These are phyloP conservation scores for Sinocyclocheilus rhinocerous DNA, from an alignment of 2,113 vertebrate species.

Conservation along the genomic window DNA sequence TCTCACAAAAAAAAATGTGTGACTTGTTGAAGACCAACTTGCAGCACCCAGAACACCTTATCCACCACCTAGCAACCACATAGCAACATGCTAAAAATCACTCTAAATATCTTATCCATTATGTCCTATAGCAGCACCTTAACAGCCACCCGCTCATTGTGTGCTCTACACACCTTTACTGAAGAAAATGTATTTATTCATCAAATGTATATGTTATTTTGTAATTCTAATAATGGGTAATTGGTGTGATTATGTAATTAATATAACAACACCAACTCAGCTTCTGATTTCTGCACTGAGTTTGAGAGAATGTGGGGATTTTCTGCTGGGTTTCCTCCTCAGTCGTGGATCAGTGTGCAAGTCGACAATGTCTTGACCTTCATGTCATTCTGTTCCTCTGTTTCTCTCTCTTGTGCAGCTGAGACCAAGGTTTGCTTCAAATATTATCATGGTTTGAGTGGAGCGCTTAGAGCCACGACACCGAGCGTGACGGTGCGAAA, in stretches of 20 bases:
- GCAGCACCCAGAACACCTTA: no score
- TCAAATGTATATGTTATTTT: no score
- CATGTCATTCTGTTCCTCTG: conserved; percentile 5
- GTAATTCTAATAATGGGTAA: neutral
- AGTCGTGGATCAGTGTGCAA: neutral
- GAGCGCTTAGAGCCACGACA: conserved; percentile 91
- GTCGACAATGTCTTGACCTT: neutral
- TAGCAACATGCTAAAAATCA: no score
- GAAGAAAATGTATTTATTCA: no score
- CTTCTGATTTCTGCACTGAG: neutral
- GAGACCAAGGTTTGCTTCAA: conserved; percentile 99
- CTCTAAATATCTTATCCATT: no score
- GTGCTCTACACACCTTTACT: no score
- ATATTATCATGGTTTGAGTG: conserved; percentile 94
- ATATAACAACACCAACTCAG: neutral
- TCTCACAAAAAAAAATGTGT: no score
- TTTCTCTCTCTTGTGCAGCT: conserved; percentile 71
- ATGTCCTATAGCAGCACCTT: no score
- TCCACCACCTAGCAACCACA: no score
- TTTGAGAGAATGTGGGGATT: neutral
- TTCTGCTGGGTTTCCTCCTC: neutral
- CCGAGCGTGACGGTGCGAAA: conserved; percentile 92
- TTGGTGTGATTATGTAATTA: neutral
- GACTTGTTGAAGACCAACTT: no score
- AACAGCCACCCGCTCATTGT: no score